Evolutionary conservation across 2,113 vertebrate species (phyloP).

Genomic region (Microcebus lehilahytsara): DNA sequence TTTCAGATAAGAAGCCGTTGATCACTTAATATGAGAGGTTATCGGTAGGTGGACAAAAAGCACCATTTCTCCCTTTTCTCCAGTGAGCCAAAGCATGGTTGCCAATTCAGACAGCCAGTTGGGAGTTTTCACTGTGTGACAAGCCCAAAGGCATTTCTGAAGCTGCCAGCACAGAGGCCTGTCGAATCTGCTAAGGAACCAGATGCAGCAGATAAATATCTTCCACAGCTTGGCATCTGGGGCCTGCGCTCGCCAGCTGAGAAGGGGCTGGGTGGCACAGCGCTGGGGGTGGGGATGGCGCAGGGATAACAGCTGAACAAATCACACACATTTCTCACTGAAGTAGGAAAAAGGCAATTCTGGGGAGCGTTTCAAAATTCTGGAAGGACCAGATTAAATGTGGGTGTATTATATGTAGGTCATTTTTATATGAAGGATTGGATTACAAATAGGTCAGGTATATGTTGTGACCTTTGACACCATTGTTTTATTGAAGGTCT

Average conservation of each 20-base stretch:
- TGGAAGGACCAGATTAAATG: slow-evolving; percentile 5
- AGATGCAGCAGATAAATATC: slow-evolving; percentile 75
- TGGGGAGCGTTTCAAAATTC: slow-evolving; percentile 32
- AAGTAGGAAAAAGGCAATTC: neutral
- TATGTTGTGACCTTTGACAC: neutral
- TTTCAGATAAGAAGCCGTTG: neutral
- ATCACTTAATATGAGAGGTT: neutral
- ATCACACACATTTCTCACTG: slow-evolving; percentile 48
- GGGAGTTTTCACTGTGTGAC: slow-evolving; percentile 67
- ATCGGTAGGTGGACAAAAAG: neutral
- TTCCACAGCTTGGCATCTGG: slow-evolving; percentile 77
- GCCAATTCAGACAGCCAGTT: slow-evolving; percentile 51
- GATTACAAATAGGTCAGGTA: neutral
- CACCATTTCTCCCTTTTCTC: slow-evolving; percentile 27
- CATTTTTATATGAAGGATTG: neutral
- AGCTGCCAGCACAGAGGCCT: slow-evolving; percentile 73
- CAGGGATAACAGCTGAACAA: slow-evolving; percentile 35
- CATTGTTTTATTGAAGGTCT: neutral
- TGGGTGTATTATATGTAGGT: neutral
- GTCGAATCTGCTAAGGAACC: slow-evolving; percentile 69
- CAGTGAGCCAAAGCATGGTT: slow-evolving; percentile 27
- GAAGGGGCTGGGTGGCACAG: slow-evolving; percentile 50
- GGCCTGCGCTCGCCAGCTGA: slow-evolving; percentile 70
- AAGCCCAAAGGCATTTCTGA: slow-evolving; percentile 72
- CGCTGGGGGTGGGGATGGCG: neutral